Evolutionary conservation across 2,888 invertebrate species (phyloP), one percentile per base, ranked within the genome.

Genomic region (Hemicrepidius hirtus): DNA sequence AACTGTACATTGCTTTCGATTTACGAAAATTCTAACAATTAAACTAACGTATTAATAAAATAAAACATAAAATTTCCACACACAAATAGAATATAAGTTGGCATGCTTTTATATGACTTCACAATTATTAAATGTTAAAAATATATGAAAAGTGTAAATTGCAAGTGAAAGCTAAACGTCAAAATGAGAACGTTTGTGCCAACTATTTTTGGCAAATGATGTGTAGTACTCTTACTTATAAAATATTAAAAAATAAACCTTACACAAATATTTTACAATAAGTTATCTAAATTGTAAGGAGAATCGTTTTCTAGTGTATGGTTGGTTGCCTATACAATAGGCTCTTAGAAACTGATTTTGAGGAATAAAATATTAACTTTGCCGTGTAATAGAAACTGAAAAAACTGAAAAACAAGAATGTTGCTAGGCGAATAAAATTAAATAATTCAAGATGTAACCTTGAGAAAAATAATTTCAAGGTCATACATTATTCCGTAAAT

Each of bases 181-280:
- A 28, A 28, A 28, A 53, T 28, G 9, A 4, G 7, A 24, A 16
- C n/a, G 12, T 10, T 24, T 18, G 37, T 53, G 65, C 65, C 65
- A 65, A 65, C 37, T n/a, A 65, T 65, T 53, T 65, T 24, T 65
- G 65, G 53, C 65, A 41, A 24, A 63, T 21, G 18, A n/a, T 21
- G 16, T n/a, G n/a, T n/a, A n/a, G 5, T 46, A 46, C 46, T 16
- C 13, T 46, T 18, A 10, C 9, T 20, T 9, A 4, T 18, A 46
- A 46, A 46, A 7, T 53, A 53, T 28, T 28, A 53, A 9, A 46
- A 20, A 16, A 6, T 53, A 6, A 5, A 24, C 13, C 28, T 24
- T n/a, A n/a, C n/a, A n/a, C n/a, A n/a, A n/a, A n/a, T n/a, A n/a
- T n/a, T n/a, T n/a, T n/a, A n/a, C n/a, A n/a, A n/a, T n/a, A n/a